Base-by-base conservation (phyloP, 2,113 vertebrate species). In the Ancistrus triradiatus region DNA sequence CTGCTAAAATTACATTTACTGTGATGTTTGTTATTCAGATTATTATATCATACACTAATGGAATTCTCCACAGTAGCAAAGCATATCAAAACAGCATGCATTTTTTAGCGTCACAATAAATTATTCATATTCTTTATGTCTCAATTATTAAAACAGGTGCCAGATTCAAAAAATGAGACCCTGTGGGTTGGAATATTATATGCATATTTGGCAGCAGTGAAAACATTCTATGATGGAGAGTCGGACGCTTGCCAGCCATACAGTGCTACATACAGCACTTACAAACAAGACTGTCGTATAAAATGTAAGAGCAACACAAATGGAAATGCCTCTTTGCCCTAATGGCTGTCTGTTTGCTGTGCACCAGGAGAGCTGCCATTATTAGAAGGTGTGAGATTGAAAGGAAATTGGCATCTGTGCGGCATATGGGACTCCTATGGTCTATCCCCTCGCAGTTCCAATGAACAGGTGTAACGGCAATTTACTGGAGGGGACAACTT, bases 381-480 rank as follows among this genome's bases (percentile, higher is more conserved):
- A n/a, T n/a, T n/a, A n/a, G n/a, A n/a, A n/a, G n/a, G n/a, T n/a
- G n/a, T n/a, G n/a, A n/a, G n/a, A n/a, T n/a, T n/a, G n/a, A n/a
- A n/a, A n/a, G n/a, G 27, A n/a, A 37, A 40, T 47, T 55, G 59
- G 66, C 55, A 51, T 81, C 63, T 69, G 69, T 57, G 61, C 63
- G 76, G 73, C 87, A 89, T 85, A 85, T 80, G 80, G 83, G 56
- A 57, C 65, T 64, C 64, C 63, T 43, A 63, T 72, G 72, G 74
- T 76, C 64, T n/a, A 53, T 64, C 70, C 68, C 53, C 68, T 63
- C 73, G 67, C 62, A 73, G 50, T 75, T 50, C 76, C 56, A 58
- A 14, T 74, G 81, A 85, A 84, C 85, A 86, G 83, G 84, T 84
- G 80, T 76, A 67, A 71, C 72, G 77, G 63, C 70, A 70, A 59